Base-by-base conservation (phyloP, 2,797 vertebrate genomes). In the Staurois parvus region DNA sequence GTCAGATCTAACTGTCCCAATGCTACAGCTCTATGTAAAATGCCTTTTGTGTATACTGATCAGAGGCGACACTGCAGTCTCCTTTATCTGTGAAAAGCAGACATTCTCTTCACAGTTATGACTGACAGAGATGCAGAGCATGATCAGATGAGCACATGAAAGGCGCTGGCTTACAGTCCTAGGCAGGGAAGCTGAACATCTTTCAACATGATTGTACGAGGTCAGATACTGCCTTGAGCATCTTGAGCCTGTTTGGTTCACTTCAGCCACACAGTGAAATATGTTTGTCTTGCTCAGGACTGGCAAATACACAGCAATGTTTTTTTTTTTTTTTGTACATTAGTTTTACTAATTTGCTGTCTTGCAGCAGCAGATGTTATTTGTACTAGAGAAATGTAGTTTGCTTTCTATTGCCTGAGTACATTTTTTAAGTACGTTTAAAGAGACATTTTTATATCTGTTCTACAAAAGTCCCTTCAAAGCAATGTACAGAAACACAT, bases 191-290 rank as follows among this genome's bases (percentile, higher is more conserved):
- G 74, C 56, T 29, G 80, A 42, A 68, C 72, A 56, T 72, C 76
- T 79, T 74, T 40, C 42, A 80, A 52, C 42, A 29, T 48, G 62
- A 37, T 59, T 52, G 26, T 24, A 56, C 40, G 62, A 76, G 84
- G 84, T 85, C 62, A 81, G 70, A 75, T 74, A 69, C 42, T 11
- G 77, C 78, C 84, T 76, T 76, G 26, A 85, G 77, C 70, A 37
- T 56, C 40, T 42, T 8, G 0, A 28, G 40, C 48, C 67, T 72
- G 48, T 32, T 67, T 79, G 40, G n/a, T 62, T 40, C 68, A 64
- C 15, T 76, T 68, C 70, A 78, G 13, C 32, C 37, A 29, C 19
- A 45, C 9, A 76, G 78, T 69, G 24, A 42, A 67, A 83, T 67
- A 74, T 74, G 62, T 64, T 84, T 79, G 67, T 52, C 30, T 79